Conservation (phyloP, 2,888 invertebrate genomes). For the Ennomos erosarius region DNA sequence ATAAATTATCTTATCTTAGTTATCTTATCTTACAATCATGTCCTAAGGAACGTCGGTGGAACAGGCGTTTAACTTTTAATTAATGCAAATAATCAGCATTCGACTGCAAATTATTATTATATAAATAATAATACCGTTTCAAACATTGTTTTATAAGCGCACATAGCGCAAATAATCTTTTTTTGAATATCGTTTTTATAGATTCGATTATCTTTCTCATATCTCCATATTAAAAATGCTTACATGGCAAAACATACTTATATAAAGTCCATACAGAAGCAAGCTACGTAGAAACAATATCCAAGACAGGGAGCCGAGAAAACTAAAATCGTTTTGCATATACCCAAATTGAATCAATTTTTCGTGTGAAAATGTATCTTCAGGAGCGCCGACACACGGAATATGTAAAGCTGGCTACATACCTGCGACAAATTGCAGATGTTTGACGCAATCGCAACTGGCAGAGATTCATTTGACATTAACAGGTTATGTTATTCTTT, state of each 20-base stretch:
- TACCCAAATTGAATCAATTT: conserved; percentile 76
- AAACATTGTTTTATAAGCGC: too few species aligned
- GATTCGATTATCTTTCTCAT: conserved; percentile 17
- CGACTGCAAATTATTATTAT: too few species aligned
- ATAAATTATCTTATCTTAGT: too few species aligned
- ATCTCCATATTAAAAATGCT: conserved; percentile 36
- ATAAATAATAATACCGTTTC: too few species aligned
- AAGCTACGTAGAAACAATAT: conserved; percentile 39
- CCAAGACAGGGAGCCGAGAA: conserved; percentile 28
- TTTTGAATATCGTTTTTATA: conserved; percentile 4
- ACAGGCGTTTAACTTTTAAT: too few species aligned
- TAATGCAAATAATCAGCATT: too few species aligned
- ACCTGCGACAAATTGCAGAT: conserved; percentile 52
- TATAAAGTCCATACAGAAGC: conserved; percentile 17
- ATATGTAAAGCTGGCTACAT: conserved; percentile 46
- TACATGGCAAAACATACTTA: conserved; percentile 7
- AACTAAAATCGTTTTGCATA: conserved; percentile 67
- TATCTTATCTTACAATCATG: too few species aligned
- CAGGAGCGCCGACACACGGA: conserved; percentile 33
- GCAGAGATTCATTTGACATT: conserved; percentile 34
- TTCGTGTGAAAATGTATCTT: conserved; percentile 68
- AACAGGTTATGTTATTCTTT: too few species aligned
- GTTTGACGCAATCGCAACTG: conserved; percentile 48
- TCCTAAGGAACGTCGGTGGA: too few species aligned
- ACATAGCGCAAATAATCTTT: too few species aligned